Conservation (phyloP, 2,797 vertebrate genomes). For the Thaleichthys pacificus region DNA sequence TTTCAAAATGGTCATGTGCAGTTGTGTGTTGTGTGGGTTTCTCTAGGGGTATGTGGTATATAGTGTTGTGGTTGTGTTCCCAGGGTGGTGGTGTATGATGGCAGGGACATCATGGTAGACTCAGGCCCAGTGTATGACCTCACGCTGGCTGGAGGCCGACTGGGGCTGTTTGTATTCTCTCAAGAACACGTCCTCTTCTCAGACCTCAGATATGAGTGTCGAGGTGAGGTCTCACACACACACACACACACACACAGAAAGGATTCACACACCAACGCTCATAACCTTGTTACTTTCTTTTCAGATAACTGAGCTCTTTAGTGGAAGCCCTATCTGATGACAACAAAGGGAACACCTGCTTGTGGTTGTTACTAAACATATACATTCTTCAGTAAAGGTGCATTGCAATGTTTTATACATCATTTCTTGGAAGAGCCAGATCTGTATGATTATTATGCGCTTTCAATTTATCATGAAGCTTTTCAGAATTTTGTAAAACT, state of each 20-base stretch:
- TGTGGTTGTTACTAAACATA: neutral
- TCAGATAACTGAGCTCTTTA: conserved; percentile 13
- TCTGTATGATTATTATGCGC: neutral
- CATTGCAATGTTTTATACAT: neutral
- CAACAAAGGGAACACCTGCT: neutral
- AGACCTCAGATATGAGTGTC: conserved; percentile 95
- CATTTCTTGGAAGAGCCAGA: neutral
- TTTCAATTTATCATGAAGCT: neutral
- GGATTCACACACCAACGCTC: conserved; percentile 1
- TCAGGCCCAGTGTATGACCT: conserved; percentile 93
- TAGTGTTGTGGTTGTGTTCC: neutral
- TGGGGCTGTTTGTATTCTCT: conserved; percentile 97
- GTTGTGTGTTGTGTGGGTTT: neutral
- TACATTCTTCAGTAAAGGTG: neutral
- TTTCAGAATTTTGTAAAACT: neutral
- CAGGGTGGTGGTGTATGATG: conserved; percentile 94
- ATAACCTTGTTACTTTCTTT: neutral
- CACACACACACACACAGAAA: conserved; percentile 2
- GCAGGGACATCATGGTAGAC: conserved; percentile 90
- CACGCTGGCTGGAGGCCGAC: conserved; percentile 88
- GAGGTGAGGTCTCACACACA: conserved; percentile 78
- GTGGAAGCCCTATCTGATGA: neutral
- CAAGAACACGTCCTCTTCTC: conserved; percentile 97
- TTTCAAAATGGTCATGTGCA: conserved; percentile 86
- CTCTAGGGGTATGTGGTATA: neutral